Evolutionary conservation across 2,797 vertebrate species (phyloP).

Genomic region (Microctenopoma steveboyesi): DNA sequence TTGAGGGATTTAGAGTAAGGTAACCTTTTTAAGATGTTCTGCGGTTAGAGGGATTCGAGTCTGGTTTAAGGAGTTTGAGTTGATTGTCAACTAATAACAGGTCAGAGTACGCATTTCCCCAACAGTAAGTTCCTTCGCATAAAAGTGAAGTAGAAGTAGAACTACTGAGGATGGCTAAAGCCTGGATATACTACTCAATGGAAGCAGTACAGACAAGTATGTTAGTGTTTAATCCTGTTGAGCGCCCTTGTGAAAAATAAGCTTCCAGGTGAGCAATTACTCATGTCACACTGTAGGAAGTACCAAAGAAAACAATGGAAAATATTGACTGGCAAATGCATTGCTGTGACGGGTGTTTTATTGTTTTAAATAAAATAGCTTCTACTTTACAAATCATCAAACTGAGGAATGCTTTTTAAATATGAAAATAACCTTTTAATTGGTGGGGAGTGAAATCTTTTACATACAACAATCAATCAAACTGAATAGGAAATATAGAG

Average conservation of each 20-base stretch:
- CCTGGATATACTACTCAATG: not conserved
- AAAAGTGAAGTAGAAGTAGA: no score
- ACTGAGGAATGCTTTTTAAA: no score
- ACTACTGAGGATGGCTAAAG: not conserved
- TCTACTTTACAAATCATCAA: not conserved
- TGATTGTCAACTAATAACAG: no score
- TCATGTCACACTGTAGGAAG: not conserved
- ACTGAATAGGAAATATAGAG: not conserved
- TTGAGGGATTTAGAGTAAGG: not conserved
- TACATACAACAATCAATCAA: not conserved
- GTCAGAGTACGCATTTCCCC: no score
- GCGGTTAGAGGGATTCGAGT: no score
- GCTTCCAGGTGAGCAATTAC: not conserved
- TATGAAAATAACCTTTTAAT: not conserved
- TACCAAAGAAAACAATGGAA: not conserved
- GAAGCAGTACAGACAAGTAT: not conserved
- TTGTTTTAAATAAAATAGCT: not conserved
- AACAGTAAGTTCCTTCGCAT: no score
- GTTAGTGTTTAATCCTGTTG: not conserved
- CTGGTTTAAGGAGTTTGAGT: no score
- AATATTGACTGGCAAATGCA: not conserved
- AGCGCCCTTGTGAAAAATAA: not conserved
- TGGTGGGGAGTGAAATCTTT: not conserved
- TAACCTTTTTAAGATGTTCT: no score
- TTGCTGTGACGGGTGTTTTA: not conserved